A percentile compares a stretch with the other conserved stretches of the same genome.
Conservation (phyloP, 2,113 vertebrate species). For the Xenopus laevis region DNA sequence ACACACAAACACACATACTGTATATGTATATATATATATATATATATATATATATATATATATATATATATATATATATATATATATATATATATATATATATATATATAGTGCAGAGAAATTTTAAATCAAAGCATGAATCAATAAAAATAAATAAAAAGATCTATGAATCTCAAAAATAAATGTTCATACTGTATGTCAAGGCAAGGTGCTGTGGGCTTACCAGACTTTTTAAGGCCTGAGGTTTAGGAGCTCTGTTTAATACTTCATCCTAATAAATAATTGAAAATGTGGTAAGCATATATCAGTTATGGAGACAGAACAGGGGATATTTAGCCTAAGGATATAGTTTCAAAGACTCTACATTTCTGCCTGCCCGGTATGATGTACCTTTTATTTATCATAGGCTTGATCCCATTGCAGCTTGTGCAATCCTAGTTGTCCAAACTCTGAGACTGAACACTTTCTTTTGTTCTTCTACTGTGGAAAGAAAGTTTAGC, state of each 20-base stretch:
- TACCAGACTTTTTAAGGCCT: slow-evolving; percentile 50
- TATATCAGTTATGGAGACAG: slow-evolving; percentile 65
- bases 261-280: slow-evolving; percentile 52
- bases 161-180: slow-evolving; percentile 17
- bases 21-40: too few relatives aligned
- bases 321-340: slow-evolving; percentile 69
- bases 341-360: slow-evolving; percentile 65
- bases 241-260: slow-evolving; percentile 45
- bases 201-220: slow-evolving; percentile 39
- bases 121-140: too few relatives aligned
- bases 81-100: too few relatives aligned
- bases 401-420: slow-evolving; percentile 28
- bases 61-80: too few relatives aligned
- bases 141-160: slow-evolving; percentile 25
- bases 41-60: too few relatives aligned
- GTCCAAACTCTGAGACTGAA: slow-evolving; percentile 8
- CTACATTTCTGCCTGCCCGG: slow-evolving; percentile 59
- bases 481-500: background rate
- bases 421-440: slow-evolving; percentile 13
- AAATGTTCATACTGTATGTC: slow-evolving; percentile 16
- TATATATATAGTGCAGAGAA: too few relatives aligned
- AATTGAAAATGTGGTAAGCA: slow-evolving; percentile 59
- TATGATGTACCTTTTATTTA: slow-evolving; percentile 39
- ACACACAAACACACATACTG: too few relatives aligned
- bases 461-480: slow-evolving; percentile 18